phyloP scores from a whole-genome alignment of 2,797 vertebrate genomes.

The Rhabdomys pumilio region DNA sequence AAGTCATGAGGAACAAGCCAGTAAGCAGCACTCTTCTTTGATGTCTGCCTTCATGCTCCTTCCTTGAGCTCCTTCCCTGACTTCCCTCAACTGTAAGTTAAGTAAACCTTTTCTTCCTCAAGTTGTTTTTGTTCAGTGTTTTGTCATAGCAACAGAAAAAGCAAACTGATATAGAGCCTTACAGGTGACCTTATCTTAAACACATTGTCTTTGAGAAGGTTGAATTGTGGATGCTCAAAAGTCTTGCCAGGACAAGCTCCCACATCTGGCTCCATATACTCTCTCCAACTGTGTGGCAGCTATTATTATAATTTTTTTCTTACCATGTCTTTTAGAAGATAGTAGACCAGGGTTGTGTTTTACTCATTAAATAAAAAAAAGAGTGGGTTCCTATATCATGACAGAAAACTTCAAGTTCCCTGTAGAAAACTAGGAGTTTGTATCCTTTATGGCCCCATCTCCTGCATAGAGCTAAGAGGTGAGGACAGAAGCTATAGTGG shows the following conservation, averaged over 20 bases:
- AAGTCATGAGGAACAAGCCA: neutral
- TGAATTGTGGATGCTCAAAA: neutral
- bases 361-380: neutral
- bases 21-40: neutral
- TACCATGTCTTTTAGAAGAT: neutral
- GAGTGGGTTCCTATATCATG: accelerated
- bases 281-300: neutral
- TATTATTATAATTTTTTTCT: neutral
- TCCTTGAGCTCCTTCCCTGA: neutral
- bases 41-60: neutral
- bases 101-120: neutral
- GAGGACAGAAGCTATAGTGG: accelerated
- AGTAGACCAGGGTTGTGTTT: neutral
- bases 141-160: neutral
- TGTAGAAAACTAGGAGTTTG: neutral
- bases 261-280: too few species aligned
- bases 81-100: neutral
- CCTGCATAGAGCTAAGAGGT: neutral
- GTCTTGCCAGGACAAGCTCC: neutral
- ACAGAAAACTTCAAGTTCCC: neutral
- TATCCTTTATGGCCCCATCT: neutral
- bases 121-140: neutral
- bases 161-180: neutral
- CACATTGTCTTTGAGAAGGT: neutral
- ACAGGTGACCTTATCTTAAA: neutral